Conservation (phyloP, 2,888 invertebrate genomes). For the Hydriomena furcata region DNA sequence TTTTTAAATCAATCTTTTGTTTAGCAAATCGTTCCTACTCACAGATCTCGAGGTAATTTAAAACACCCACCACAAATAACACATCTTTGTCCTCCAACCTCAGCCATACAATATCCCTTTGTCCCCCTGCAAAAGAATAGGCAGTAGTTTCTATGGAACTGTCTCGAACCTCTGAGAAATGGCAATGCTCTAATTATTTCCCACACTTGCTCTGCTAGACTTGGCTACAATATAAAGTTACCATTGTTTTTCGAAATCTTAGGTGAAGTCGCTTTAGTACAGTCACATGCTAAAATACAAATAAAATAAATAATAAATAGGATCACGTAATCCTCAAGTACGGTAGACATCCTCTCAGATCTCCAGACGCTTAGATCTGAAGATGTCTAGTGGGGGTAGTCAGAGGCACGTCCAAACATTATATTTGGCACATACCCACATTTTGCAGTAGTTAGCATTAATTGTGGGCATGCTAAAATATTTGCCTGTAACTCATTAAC, state of each 20-base stretch:
- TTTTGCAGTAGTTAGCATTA: too few species aligned
- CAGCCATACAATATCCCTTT: slow-evolving; percentile 20
- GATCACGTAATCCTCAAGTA: too few species aligned
- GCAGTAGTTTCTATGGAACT: slow-evolving; percentile 21
- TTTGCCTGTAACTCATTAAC: too few species aligned
- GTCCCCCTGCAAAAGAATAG: slow-evolving; percentile 14
- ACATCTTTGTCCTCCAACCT: slow-evolving; percentile 15
- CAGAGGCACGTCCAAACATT: too few species aligned
- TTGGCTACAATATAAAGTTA: slow-evolving; percentile 52
- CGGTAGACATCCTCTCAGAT: too few species aligned
- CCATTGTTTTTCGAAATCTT: slow-evolving; percentile 77
- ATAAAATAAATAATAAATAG: too few species aligned
- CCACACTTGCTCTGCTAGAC: slow-evolving; percentile 40
- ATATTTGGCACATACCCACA: too few species aligned
- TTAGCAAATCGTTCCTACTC: neutral
- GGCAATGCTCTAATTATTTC: slow-evolving; percentile 67
- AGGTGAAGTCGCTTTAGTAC: slow-evolving; percentile 66
- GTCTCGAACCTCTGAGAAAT: slow-evolving; percentile 49
- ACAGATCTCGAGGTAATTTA: slow-evolving; percentile 5
- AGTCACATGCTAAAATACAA: slow-evolving; percentile 32
- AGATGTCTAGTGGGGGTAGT: too few species aligned
- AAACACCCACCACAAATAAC: slow-evolving; percentile 14
- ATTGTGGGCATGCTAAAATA: too few species aligned
- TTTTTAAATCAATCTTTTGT: neutral
- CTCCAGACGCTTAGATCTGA: too few species aligned